Percentiles rank a stretch among this genome's conserved stretches.
These are phyloP conservation scores for Pecten maximus DNA, from an alignment of 2,888 invertebrate genomes.

Conservation along the genomic window DNA sequence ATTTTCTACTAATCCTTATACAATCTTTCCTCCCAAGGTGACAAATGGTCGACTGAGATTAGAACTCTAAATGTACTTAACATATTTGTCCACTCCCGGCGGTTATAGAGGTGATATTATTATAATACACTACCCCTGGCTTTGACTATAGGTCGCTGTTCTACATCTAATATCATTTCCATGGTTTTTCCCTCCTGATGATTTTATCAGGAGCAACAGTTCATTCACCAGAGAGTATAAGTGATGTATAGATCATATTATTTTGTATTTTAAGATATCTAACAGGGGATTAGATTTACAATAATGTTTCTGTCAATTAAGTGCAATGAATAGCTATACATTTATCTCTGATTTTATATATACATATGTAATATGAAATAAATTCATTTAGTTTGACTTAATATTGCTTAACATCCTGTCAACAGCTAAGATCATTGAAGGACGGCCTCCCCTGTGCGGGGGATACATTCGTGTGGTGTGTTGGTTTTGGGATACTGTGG, in stretches of 20 bases:
- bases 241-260: not conserved
- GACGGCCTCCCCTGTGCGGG: too few relatives aligned
- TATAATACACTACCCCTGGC: not conserved
- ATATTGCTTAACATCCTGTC: too few relatives aligned
- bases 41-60: not conserved
- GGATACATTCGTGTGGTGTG: too few relatives aligned
- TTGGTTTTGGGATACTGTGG: too few relatives aligned
- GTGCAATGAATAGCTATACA: too few relatives aligned
- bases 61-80: not conserved
- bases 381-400: too few relatives aligned
- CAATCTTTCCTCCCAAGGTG: not conserved
- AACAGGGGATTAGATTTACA: too few relatives aligned
- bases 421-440: too few relatives aligned
- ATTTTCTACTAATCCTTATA: constrained; percentile 18
- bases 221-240: constrained; percentile 12
- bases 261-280: too few relatives aligned
- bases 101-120: not conserved
- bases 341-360: too few relatives aligned
- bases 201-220: not conserved
- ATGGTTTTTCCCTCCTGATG: not conserved
- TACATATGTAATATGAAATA: too few relatives aligned
- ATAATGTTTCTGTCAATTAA: too few relatives aligned
- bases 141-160: not conserved
- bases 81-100: not conserved
- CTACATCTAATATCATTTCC: not conserved